Percentiles rank a stretch among this genome's conserved stretches.
phyloP scores from a whole-genome alignment of 2,113 vertebrate species.

The Ictalurus furcatus region DNA sequence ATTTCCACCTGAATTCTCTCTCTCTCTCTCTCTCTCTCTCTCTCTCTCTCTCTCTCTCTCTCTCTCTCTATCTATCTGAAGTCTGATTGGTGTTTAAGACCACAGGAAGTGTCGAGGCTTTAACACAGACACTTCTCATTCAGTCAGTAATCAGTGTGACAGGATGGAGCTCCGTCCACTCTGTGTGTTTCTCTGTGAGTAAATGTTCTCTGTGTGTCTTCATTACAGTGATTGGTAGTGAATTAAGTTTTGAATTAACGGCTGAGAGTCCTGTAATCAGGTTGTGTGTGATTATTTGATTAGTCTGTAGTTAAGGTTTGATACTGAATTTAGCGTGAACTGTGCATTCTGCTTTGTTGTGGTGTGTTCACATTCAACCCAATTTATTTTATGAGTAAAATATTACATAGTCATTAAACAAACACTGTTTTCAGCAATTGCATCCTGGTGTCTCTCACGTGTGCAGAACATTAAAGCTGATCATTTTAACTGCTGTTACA shows the following conservation, averaged over 20 bases:
- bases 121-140: too few species aligned
- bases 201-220: constrained; percentile 9
- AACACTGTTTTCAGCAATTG: background rate
- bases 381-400: background rate
- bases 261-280: too few species aligned
- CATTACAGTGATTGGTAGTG: background rate
- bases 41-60: background rate
- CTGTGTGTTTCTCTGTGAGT: constrained; percentile 1
- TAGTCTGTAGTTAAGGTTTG: background rate
- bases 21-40: background rate
- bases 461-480: too few species aligned
- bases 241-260: background rate
- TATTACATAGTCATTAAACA: background rate
- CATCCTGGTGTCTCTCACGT: background rate
- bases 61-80: background rate
- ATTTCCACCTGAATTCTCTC: background rate
- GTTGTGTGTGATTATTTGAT: too few species aligned
- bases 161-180: background rate
- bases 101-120: background rate
- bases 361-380: background rate
- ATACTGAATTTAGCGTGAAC: background rate
- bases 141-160: background rate
- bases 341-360: background rate
- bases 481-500: too few species aligned
- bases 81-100: background rate